These are phyloP conservation scores for Drosophila sulfurigaster DNA, from an alignment of 1,140 invertebrate genomes.

Conservation along the genomic window DNA sequence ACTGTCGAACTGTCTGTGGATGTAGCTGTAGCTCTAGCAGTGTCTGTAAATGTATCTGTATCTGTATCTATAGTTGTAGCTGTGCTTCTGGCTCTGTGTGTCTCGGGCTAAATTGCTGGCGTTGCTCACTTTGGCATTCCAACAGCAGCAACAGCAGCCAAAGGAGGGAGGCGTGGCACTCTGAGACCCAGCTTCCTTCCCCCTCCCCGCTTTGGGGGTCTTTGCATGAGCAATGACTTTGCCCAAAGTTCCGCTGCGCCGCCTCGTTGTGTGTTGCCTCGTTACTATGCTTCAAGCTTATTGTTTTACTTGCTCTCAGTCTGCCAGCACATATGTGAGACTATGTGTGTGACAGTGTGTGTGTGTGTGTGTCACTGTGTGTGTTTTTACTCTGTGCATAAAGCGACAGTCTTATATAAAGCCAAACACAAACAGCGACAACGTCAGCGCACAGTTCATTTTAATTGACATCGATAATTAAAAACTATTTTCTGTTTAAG, in stretches of 20 bases:
- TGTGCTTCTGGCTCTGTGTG: constrained; percentile 21
- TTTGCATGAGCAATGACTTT: constrained; percentile 43
- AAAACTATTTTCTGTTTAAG: constrained; percentile 70
- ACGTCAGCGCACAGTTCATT: constrained; percentile 62
- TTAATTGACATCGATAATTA: constrained; percentile 82
- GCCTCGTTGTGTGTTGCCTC: constrained; percentile 20
- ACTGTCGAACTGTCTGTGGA: too few species aligned
- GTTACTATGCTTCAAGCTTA: constrained; percentile 45
- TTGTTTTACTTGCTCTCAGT: constrained; percentile 45
- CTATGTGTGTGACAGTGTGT: not conserved
- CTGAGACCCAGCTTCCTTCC: not conserved
- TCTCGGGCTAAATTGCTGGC: constrained; percentile 36
- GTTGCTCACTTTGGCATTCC: constrained; percentile 44
- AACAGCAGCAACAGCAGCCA: not conserved
- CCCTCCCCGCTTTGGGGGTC: not conserved
- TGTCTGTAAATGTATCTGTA: constrained; percentile 7
- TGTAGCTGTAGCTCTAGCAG: constrained; percentile 3
- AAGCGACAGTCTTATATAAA: constrained; percentile 55
- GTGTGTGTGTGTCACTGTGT: constrained; percentile 11
- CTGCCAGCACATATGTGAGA: not conserved
- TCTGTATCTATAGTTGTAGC: constrained; percentile 9
- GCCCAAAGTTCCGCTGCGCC: constrained; percentile 40
- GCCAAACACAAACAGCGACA: constrained; percentile 39
- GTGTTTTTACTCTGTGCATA: constrained; percentile 14
- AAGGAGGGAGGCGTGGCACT: not conserved